phyloP scores from a whole-genome alignment of 2,888 invertebrate species.

The Hoplodrina ambigua region DNA sequence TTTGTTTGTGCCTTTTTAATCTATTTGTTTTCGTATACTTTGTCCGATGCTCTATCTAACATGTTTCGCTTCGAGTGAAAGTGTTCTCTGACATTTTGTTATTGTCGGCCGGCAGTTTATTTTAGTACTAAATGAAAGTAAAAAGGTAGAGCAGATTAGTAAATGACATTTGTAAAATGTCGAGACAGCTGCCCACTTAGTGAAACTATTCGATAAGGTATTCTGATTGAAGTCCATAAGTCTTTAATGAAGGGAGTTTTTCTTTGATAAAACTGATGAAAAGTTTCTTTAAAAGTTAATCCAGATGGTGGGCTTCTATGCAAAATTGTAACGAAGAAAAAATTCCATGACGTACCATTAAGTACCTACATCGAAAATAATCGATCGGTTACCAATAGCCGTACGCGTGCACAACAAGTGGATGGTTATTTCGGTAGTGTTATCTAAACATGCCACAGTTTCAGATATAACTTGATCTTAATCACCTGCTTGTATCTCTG shows the following conservation, averaged over 20 bases:
- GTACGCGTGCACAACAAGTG: slow-evolving; percentile 71
- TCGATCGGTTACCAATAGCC: slow-evolving; percentile 70
- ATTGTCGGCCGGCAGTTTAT: slow-evolving; percentile 69
- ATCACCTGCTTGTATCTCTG: slow-evolving; percentile 63
- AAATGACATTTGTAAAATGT: slow-evolving; percentile 63
- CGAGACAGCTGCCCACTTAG: slow-evolving; percentile 38
- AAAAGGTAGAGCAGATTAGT: slow-evolving; percentile 66
- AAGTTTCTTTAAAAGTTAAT: slow-evolving; percentile 6
- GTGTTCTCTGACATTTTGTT: slow-evolving; percentile 73
- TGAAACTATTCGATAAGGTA: slow-evolving; percentile 29
- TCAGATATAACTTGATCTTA: slow-evolving; percentile 66
- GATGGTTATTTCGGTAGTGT: slow-evolving; percentile 73
- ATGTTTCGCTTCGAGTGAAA: slow-evolving; percentile 70
- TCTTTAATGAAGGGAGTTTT: neutral
- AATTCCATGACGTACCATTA: slow-evolving; percentile 61
- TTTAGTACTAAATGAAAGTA: slow-evolving; percentile 71
- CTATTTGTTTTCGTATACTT: slow-evolving; percentile 66
- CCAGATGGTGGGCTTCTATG: slow-evolving; percentile 12
- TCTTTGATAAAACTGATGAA: neutral
- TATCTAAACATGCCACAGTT: slow-evolving; percentile 73
- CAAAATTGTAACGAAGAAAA: slow-evolving; percentile 52
- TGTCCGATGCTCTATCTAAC: slow-evolving; percentile 50
- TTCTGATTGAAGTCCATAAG: neutral
- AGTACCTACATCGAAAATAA: slow-evolving; percentile 69
- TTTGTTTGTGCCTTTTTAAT: slow-evolving; percentile 64